phyloP scores from a whole-genome alignment of 2,888 invertebrate species.

The Eustalomyia histrio region DNA sequence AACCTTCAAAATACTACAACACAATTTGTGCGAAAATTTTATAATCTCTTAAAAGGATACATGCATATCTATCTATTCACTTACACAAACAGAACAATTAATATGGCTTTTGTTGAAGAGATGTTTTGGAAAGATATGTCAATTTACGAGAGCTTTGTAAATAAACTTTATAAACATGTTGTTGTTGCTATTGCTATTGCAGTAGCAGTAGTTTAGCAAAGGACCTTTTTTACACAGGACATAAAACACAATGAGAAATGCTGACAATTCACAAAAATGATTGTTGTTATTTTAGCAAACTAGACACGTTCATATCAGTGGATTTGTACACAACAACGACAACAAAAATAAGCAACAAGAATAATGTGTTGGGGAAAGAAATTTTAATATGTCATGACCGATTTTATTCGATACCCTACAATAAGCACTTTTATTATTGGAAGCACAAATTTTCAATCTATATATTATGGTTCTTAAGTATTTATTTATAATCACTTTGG shows the following conservation, averaged over 20 bases:
- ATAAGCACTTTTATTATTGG: too few species aligned
- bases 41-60: not conserved
- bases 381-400: too few species aligned
- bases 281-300: constrained; percentile 44
- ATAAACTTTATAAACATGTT: constrained; percentile 47
- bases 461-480: too few species aligned
- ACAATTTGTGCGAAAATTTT: not conserved
- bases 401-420: too few species aligned
- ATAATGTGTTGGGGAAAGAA: not conserved
- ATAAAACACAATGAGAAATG: constrained; percentile 38
- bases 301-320: constrained; percentile 49
- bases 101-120: constrained; percentile 28
- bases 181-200: not conserved
- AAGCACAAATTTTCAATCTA: too few species aligned
- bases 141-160: constrained; percentile 64
- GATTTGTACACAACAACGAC: constrained; percentile 16
- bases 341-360: not conserved
- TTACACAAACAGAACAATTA: constrained; percentile 49
- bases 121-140: constrained; percentile 53
- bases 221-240: constrained; percentile 7
- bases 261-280: constrained; percentile 51
- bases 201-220: not conserved
- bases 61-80: not conserved
- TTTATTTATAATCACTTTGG: too few species aligned
- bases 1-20: constrained; percentile 2